A percentile compares a stretch with the other conserved stretches of the same genome.
These are phyloP conservation scores for Trichomycterus rosablanca DNA, from an alignment of 2,113 vertebrate species.

Conservation along the genomic window DNA sequence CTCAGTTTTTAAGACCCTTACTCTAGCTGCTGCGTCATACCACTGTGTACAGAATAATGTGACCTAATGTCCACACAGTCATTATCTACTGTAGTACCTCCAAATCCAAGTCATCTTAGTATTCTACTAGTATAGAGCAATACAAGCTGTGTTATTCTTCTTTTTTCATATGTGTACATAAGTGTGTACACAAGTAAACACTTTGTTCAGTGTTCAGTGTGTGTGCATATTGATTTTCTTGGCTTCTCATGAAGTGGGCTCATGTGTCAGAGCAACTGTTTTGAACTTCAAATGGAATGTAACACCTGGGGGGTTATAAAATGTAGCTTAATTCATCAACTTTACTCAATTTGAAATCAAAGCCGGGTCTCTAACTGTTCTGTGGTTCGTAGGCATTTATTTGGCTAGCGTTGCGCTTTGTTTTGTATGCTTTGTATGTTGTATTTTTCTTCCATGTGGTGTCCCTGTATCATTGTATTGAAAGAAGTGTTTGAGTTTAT, in stretches of 20 bases:
- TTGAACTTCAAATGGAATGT: constrained; percentile 36
- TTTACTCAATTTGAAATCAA: constrained; percentile 34
- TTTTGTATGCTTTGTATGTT: not conserved
- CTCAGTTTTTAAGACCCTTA: too few relatives aligned
- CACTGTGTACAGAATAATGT: too few relatives aligned
- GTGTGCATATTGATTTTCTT: constrained; percentile 33
- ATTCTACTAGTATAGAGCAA: too few relatives aligned
- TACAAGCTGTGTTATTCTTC: too few relatives aligned
- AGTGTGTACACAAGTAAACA: too few relatives aligned
- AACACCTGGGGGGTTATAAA: constrained; percentile 37
- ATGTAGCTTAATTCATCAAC: constrained; percentile 39
- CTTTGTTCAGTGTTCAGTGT: too few relatives aligned
- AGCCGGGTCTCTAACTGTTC: constrained; percentile 28
- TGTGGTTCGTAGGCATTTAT: not conserved
- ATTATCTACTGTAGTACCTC: too few relatives aligned
- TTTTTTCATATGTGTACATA: too few relatives aligned
- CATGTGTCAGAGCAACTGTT: constrained; percentile 35
- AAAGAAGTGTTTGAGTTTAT: constrained; percentile 16
- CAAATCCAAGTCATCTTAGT: too few relatives aligned
- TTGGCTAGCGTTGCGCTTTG: constrained; percentile 3
- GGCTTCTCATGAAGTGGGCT: constrained; percentile 22
- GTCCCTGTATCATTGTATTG: constrained; percentile 6
- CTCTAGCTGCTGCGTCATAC: too few relatives aligned
- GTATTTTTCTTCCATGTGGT: constrained; percentile 4
- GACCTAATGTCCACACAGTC: too few relatives aligned